Conservation (phyloP, 2,113 vertebrate genomes). For the Neodon shergylaensis region DNA sequence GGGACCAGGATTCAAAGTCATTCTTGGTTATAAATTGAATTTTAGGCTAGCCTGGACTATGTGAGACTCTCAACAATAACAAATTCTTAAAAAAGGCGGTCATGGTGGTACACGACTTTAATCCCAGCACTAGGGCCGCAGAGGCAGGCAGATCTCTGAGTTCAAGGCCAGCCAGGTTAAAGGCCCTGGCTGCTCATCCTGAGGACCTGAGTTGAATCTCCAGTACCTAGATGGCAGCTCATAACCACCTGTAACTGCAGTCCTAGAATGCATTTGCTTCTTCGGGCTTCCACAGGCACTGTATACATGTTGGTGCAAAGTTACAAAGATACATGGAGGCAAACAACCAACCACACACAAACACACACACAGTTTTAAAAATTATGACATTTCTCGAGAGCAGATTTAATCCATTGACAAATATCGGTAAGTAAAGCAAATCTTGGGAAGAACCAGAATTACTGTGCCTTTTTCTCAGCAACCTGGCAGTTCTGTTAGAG, state of each 20-base stretch:
- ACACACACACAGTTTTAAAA: not conserved
- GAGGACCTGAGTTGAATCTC: not conserved
- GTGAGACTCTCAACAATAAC: not conserved
- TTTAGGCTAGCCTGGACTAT: not conserved
- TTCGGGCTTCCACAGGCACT: not conserved
- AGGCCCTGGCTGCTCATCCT: not conserved
- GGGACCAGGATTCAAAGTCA: not conserved
- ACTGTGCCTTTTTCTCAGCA: not conserved
- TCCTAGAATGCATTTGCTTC: not conserved
- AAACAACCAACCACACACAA: not conserved
- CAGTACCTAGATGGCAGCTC: not conserved
- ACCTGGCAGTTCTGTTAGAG: not conserved
- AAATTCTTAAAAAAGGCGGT: not conserved
- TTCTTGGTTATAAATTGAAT: not conserved
- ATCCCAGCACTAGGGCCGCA: too few species aligned
- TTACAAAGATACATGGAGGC: not conserved
- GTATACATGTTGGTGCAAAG: not conserved
- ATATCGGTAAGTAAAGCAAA: not conserved
- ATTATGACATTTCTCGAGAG: not conserved
- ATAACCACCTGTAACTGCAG: not conserved
- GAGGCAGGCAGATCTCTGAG: too few species aligned
- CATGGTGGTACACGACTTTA: too few species aligned
- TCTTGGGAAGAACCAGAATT: not conserved
- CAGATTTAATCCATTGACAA: not conserved
- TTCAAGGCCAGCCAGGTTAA: too few species aligned